phyloP scores from a whole-genome alignment of 2,888 invertebrate species.

The Suillia variegata region DNA sequence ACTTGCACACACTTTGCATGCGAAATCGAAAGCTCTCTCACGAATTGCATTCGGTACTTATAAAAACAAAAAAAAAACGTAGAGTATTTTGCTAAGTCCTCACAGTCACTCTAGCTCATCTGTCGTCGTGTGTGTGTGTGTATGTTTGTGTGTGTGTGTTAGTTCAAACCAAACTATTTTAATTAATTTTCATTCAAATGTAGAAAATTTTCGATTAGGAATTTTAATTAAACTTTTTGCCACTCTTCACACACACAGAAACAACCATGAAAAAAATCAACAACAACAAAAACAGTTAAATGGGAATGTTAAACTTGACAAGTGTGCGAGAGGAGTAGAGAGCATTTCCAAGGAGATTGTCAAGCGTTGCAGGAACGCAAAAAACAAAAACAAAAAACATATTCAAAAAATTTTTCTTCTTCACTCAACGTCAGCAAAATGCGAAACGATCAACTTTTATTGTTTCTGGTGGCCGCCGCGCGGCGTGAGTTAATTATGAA shows the following conservation, averaged over 20 bases:
- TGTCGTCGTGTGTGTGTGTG: constrained; percentile 14
- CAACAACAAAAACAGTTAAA: constrained; percentile 1
- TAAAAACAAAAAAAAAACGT: too few relatives aligned
- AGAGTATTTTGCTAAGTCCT: too few relatives aligned
- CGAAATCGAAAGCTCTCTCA: too few relatives aligned
- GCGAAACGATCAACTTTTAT: constrained; percentile 9
- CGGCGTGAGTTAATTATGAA: constrained; percentile 2
- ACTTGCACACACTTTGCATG: too few relatives aligned
- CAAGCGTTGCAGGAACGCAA: neutral
- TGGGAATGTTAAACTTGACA: too few relatives aligned
- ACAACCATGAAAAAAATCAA: constrained; percentile 15
- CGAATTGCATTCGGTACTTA: too few relatives aligned
- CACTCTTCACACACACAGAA: constrained; percentile 29
- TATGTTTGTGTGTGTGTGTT: constrained; percentile 4
- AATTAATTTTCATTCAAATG: constrained; percentile 52
- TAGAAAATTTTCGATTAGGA: constrained; percentile 49
- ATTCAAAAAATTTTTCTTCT: too few relatives aligned
- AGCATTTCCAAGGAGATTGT: neutral
- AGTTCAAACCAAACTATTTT: constrained; percentile 48
- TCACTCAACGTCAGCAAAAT: constrained; percentile 11
- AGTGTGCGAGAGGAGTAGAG: neutral
- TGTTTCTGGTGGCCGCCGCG: constrained; percentile 2
- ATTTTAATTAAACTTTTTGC: constrained; percentile 53
- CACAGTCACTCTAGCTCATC: too few relatives aligned
- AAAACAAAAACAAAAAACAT: too few relatives aligned